Base-by-base conservation (phyloP, 2,888 invertebrate species). In the Malthinus seriepunctatus region DNA sequence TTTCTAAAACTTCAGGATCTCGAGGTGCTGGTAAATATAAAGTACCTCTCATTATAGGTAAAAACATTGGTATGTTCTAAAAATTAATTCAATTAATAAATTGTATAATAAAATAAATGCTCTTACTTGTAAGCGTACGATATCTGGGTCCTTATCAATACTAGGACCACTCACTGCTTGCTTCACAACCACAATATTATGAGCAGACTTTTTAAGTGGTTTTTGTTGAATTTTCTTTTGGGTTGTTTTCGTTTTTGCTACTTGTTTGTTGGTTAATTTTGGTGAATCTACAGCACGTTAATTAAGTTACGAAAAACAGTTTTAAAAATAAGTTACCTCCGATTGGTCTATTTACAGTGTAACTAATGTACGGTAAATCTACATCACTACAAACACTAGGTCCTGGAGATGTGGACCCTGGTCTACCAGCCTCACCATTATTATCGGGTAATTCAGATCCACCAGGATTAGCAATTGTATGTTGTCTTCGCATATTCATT, bases 31-130 rank as follows among this genome's bases (percentile, higher is more conserved):
- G 92, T 51, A 94, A 79, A 38, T 93, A 93, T 1, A 95, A 78
- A 0, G 94, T 91, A 0, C 93, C 94, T 35, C 95, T 80, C 88
- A 97, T 93, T 47, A 97, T 94, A 0, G 97, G 97, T 51, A 95
- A 79, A 77, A 97, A 96, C 78, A 93, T 91, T 2, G 96, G 95
- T 68, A 96, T 95, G 67, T 85, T 88, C 83, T 91, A 64, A 50
- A 64, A 68, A 49, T 32, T 23, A 51, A 11, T 14, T 15, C 35
- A 5, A 38, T 35, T 11, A 45, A 32, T 46, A 49, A 48, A 35
- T 15, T 8, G n/a, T 32, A 11, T 37, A 53, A 44, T 10, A 8
- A 6, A 6, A 34, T 12, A 32, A 33, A 9, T 8, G 15, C 11
- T n/a, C 63, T 63, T 63, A 87, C 88, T 80, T 88, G 87, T 38